phyloP scores from a whole-genome alignment of 2,797 vertebrate species.

The Girardinus metallicus region DNA sequence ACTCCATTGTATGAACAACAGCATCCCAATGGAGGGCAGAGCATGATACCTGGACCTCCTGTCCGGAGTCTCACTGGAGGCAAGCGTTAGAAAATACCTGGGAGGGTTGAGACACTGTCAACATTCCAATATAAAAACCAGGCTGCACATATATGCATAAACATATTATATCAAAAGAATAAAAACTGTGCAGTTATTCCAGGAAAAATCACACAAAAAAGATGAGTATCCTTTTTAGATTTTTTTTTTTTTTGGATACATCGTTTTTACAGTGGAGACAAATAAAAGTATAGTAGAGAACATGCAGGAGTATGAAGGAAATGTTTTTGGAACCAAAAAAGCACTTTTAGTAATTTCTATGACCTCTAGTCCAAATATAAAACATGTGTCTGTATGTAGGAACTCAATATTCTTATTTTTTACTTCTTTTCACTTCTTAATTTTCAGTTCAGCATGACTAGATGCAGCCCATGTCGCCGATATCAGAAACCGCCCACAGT shows the following conservation, averaged over 20 bases:
- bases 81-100: neutral
- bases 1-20: neutral
- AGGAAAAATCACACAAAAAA: neutral
- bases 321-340: neutral
- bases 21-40: neutral
- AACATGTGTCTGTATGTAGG: neutral
- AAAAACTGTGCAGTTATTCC: neutral
- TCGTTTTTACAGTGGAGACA: neutral
- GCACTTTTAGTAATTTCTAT: neutral
- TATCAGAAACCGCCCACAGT: neutral
- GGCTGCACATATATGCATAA: neutral
- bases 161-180: neutral
- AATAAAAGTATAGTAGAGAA: neutral
- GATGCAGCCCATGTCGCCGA: too few relatives aligned
- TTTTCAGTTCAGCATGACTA: neutral
- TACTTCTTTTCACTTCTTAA: neutral
- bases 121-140: neutral
- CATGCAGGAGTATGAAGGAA: neutral
- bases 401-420: neutral
- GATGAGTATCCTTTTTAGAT: neutral
- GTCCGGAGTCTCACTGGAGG: neutral
- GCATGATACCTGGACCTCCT: neutral
- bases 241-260: neutral
- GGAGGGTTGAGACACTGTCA: neutral
- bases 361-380: neutral